Conservation (phyloP, 2,797 vertebrate genomes). For the Rhynchotus rufescens region DNA sequence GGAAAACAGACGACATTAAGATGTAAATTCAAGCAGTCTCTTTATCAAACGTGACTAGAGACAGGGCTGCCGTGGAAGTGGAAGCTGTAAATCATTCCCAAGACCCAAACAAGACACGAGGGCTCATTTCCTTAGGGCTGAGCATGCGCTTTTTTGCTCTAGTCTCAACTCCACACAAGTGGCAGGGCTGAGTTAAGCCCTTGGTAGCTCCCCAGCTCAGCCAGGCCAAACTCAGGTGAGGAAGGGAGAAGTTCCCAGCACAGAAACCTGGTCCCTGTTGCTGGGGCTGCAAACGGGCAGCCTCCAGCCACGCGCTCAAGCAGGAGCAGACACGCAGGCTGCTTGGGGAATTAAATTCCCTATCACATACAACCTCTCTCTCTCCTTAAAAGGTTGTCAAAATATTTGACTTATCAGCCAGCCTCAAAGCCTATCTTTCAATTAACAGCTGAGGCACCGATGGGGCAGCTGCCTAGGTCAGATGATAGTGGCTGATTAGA, state of each 20-base stretch:
- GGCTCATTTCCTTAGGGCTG: not conserved
- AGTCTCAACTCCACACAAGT: not conserved
- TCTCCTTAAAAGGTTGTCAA: slow-evolving; percentile 55
- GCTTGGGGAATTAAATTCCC: slow-evolving; percentile 27
- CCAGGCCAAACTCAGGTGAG: not conserved
- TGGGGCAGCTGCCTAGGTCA: slow-evolving; percentile 50
- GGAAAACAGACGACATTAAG: accelerated
- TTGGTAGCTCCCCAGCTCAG: not conserved
- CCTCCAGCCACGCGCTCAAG: not conserved
- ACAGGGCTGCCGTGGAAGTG: not conserved
- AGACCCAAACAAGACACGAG: not conserved
- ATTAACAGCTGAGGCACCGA: slow-evolving; percentile 49
- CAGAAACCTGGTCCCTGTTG: not conserved
- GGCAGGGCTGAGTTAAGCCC: not conserved
- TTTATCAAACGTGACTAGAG: not conserved
- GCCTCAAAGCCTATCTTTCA: slow-evolving; percentile 50
- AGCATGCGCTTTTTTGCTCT: not conserved
- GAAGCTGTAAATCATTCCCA: not conserved
- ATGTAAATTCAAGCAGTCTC: not conserved
- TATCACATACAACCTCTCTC: slow-evolving; percentile 17
- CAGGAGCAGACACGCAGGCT: not conserved
- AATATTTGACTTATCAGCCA: slow-evolving; percentile 64
- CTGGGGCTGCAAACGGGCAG: not conserved
- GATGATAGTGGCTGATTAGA: slow-evolving; percentile 13
- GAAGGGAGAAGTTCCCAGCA: not conserved